Base-by-base conservation (phyloP, 2,888 invertebrate species). In the Cecidostiba fungosa region DNA sequence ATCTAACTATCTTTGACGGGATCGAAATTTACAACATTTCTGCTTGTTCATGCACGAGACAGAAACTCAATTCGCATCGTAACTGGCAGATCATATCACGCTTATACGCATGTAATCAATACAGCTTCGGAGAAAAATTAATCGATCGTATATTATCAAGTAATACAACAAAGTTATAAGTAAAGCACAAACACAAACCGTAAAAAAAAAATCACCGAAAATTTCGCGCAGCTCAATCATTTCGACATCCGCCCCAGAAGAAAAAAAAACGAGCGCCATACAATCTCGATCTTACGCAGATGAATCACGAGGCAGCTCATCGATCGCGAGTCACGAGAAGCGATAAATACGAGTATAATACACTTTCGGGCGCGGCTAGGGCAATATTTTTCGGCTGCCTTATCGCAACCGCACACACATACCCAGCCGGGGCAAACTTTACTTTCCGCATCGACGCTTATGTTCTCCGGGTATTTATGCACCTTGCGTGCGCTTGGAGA, bases 311-410 rank as follows among this genome's bases (percentile, higher is more conserved):
- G 54, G 43, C 43, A 43, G 19, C 19, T 54, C 54, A n/a, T 54
- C 54, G 19, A 16, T 54, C 54, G 5, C 29, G 50, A 50, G 74
- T 74, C 36, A 6, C 36, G 74, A 26, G 50, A 29, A 0, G 36
- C n/a, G 50, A 76, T 76, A 76, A 76, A 76, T 54, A 32, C 5
- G 73, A 2, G 26, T 39, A 12, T n/a, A n/a, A 54, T n/a, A n/a
- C 16, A n/a, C 54, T 23, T 12, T 8, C 73, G 23, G 4, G 43
- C 43, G 43, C 43, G 43, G 43, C 43, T 43, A 43, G 29, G 77
- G 77, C 59, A 36, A 77, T 59, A 59, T 77, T 59, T 59, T 77
- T 77, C 59, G 77, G 59, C 36, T 59, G 36, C 32, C 77, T 77
- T 77, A 77, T 77, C 59, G 77, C 36, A 14, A 16, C 10, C 19